Conservation (phyloP, 2,888 invertebrate genomes). For the Troilus luridus region DNA sequence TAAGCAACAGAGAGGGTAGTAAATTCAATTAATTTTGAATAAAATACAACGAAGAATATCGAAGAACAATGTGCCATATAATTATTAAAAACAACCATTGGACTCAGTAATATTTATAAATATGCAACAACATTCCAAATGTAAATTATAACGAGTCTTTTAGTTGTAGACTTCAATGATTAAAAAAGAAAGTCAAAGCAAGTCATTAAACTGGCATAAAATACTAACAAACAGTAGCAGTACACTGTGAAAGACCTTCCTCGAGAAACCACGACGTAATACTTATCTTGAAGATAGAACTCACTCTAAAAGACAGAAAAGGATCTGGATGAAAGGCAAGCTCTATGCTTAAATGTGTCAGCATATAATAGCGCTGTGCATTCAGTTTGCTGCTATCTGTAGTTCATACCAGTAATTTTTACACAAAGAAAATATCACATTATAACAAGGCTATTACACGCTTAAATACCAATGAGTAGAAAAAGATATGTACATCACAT, state of each 20-base stretch:
- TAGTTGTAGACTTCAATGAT: no score
- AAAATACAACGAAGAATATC: no score
- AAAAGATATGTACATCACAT: background rate
- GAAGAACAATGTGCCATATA: no score
- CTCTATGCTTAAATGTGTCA: background rate
- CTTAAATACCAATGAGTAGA: background rate
- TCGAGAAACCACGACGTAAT: background rate
- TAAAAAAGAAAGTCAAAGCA: background rate
- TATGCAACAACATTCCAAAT: no score
- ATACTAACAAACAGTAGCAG: background rate
- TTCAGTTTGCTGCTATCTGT: background rate
- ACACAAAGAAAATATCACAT: background rate
- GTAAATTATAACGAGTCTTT: no score
- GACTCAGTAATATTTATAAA: no score
- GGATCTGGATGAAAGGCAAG: background rate
- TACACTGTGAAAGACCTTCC: background rate
- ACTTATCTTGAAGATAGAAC: background rate
- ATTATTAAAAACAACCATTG: no score
- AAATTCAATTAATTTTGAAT: no score
- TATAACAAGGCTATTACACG: background rate
- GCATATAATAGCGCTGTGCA: background rate
- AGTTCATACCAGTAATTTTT: background rate
- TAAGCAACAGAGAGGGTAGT: no score
- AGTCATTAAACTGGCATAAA: background rate
- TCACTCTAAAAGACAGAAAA: background rate